Evolutionary conservation across 2,797 vertebrate species (phyloP).

Genomic region (Denticeps clupeoides): DNA sequence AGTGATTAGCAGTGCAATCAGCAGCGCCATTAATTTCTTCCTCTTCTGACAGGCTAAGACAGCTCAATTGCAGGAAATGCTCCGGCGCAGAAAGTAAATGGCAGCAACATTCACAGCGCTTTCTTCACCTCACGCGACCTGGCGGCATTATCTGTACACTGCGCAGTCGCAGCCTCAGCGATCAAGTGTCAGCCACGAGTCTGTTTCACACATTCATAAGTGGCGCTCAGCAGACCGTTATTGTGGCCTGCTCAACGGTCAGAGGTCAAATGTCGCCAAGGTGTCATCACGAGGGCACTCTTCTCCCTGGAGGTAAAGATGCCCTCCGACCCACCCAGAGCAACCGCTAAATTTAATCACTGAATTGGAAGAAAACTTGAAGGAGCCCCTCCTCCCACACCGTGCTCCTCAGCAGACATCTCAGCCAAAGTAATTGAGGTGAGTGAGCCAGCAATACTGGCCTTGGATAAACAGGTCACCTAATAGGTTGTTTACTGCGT

Average conservation of each 20-base stretch:
- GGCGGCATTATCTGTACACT: background rate
- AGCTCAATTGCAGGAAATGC: slow-evolving; percentile 56
- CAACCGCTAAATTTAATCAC: too few relatives aligned
- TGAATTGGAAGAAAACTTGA: too few relatives aligned
- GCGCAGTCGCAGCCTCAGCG: too few relatives aligned
- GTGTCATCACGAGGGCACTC: too few relatives aligned
- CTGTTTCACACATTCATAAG: too few relatives aligned
- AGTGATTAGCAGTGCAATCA: slow-evolving; percentile 65
- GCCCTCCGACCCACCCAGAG: too few relatives aligned
- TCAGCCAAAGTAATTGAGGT: slow-evolving; percentile 58
- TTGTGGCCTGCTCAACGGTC: too few relatives aligned
- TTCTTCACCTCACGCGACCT: slow-evolving; percentile 17
- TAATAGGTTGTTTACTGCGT: slow-evolving; percentile 64
- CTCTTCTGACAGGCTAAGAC: slow-evolving; percentile 50
- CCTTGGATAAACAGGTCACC: slow-evolving; percentile 67
- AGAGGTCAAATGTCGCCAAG: too few relatives aligned
- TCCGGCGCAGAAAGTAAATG: slow-evolving; percentile 45
- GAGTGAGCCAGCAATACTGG: slow-evolving; percentile 56
- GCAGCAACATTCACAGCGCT: slow-evolving; percentile 32
- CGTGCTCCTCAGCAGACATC: slow-evolving; percentile 38
- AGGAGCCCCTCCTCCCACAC: too few relatives aligned
- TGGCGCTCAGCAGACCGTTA: too few relatives aligned
- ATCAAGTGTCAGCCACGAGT: too few relatives aligned
- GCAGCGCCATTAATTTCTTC: slow-evolving; percentile 52
- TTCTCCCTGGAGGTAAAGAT: too few relatives aligned